phyloP scores from a whole-genome alignment of 2,113 vertebrate genomes.

The Xenopus laevis region DNA sequence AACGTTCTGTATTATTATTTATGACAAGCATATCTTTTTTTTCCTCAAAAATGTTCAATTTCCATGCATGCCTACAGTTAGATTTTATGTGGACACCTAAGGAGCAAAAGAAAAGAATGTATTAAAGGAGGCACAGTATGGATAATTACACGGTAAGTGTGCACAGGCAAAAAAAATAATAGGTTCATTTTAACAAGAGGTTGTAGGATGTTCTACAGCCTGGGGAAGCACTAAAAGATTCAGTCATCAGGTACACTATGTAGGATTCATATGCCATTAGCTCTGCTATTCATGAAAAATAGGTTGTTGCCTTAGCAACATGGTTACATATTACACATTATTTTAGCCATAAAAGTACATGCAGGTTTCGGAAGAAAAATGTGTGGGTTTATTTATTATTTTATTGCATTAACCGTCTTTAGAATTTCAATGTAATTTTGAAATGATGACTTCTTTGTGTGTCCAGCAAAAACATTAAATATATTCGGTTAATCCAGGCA shows the following conservation, averaged over 20 bases:
- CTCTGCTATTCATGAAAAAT: conserved; percentile 46
- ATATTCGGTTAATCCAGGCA: too few species aligned
- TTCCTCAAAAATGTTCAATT: not conserved
- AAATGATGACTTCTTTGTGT: conserved; percentile 35
- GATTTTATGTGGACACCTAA: conserved; percentile 28
- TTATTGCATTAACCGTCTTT: conserved; percentile 25
- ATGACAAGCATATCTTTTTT: conserved; percentile 15
- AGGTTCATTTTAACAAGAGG: conserved; percentile 43
- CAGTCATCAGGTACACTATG: conserved; percentile 34
- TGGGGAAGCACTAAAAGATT: conserved; percentile 43
- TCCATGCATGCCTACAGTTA: conserved; percentile 29
- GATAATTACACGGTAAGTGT: conserved; percentile 44
- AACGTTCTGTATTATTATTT: conserved; percentile 26
- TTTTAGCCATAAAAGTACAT: conserved; percentile 35
- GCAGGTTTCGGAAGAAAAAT: conserved; percentile 31
- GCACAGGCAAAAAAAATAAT: conserved; percentile 35
- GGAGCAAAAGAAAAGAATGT: conserved; percentile 25
- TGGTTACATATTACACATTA: conserved; percentile 41
- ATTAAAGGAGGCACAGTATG: conserved; percentile 38
- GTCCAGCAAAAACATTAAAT: too few species aligned
- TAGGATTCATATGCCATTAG: conserved; percentile 39
- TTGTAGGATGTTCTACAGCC: conserved; percentile 31
- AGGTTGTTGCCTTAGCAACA: conserved; percentile 45
- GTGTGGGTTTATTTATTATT: conserved; percentile 19
- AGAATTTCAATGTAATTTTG: conserved; percentile 11